phyloP scores from a whole-genome alignment of 2,113 vertebrate species.

The Hydrochoerus hydrochaeris region DNA sequence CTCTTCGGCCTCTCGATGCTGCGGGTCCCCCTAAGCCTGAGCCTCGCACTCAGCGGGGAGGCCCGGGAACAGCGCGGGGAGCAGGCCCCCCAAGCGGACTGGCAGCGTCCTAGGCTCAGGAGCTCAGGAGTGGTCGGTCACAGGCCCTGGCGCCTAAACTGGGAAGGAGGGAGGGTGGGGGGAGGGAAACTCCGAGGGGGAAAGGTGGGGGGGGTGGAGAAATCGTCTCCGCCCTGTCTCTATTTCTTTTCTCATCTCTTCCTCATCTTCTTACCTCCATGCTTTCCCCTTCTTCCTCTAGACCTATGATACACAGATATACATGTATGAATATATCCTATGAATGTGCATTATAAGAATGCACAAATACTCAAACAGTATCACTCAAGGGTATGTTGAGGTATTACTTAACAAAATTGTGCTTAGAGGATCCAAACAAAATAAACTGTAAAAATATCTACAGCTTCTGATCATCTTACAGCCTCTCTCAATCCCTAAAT shows the following conservation, averaged over 20 bases:
- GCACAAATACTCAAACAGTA: not conserved
- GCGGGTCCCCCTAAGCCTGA: constrained; percentile 67
- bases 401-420: not conserved
- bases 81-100: constrained; percentile 67
- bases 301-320: no score
- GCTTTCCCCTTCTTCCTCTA: not conserved
- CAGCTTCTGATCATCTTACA: no score
- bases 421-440: not conserved
- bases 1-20: constrained; percentile 63
- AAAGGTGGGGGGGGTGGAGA: constrained; percentile 77
- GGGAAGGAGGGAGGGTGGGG: constrained; percentile 72
- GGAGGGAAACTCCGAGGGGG: constrained; percentile 80
- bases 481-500: no score
- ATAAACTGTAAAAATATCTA: not conserved
- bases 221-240: constrained; percentile 87
- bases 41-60: constrained; percentile 63
- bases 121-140: constrained; percentile 53
- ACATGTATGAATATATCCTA: no score
- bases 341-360: not conserved
- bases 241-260: not conserved
- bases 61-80: constrained; percentile 62
- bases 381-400: not conserved
- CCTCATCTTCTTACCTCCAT: not conserved
- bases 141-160: constrained; percentile 61
- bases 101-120: constrained; percentile 66